Conservation (phyloP, 2,113 vertebrate genomes). For the Drymodes brunneopygia region DNA sequence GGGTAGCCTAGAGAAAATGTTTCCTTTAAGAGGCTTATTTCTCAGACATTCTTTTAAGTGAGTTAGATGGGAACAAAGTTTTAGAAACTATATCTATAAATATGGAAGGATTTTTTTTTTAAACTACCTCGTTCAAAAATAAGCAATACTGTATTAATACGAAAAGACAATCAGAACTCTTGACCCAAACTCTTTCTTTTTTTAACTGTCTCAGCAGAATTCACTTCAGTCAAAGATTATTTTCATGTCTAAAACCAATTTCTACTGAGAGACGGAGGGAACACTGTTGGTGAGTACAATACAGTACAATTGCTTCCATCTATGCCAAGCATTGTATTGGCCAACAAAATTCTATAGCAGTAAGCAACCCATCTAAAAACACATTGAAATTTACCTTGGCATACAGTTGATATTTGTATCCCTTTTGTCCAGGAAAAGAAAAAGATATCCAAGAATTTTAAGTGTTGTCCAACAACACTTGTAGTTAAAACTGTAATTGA, state of each 20-base stretch:
- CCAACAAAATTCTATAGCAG: background rate
- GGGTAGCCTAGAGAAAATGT: conserved; percentile 55
- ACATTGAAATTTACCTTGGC: background rate
- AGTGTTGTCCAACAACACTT: background rate
- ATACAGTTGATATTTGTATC: background rate
- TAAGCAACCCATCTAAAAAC: background rate
- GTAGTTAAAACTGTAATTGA: background rate
- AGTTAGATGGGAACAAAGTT: conserved; percentile 64
- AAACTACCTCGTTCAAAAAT: background rate
- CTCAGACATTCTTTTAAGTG: conserved; percentile 65
- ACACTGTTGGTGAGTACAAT: conserved; percentile 17
- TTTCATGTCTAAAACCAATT: conserved; percentile 57
- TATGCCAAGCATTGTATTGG: background rate
- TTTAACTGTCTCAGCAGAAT: conserved; percentile 65
- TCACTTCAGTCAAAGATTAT: conserved; percentile 43
- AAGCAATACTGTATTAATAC: background rate
- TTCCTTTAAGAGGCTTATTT: conserved; percentile 60
- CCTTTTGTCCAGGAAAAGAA: background rate
- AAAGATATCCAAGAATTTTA: background rate
- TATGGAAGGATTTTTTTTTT: conserved; percentile 23
- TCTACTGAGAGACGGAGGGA: conserved; percentile 1
- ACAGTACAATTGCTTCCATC: conserved; percentile 31
- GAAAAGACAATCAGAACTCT: conserved; percentile 35
- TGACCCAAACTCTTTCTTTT: conserved; percentile 17
- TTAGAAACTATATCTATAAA: conserved; percentile 51